Percentiles rank a stretch among this genome's conserved stretches.
These are phyloP conservation scores for Nudaria mundana DNA, from an alignment of 2,888 invertebrate species.

Conservation along the genomic window DNA sequence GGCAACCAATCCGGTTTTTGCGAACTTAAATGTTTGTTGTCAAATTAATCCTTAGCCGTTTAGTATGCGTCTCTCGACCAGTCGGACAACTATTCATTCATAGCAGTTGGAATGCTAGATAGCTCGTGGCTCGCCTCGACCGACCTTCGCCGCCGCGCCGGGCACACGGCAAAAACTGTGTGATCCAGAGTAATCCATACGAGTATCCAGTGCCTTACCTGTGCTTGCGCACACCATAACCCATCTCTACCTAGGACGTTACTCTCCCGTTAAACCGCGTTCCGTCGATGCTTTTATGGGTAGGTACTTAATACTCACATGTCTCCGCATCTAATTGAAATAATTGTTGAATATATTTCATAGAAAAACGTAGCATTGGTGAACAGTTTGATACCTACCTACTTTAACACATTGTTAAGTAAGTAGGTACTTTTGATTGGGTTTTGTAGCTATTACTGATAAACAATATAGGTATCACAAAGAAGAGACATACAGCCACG, in stretches of 20 bases:
- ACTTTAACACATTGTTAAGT: no score
- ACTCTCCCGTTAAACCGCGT: constrained; percentile 37
- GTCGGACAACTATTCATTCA: constrained; percentile 78
- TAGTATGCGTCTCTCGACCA: constrained; percentile 70
- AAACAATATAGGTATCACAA: no score
- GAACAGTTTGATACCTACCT: not conserved
- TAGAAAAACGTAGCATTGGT: constrained; percentile 4
- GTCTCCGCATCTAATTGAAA: constrained; percentile 18
- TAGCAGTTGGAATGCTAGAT: constrained; percentile 77
- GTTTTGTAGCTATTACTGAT: no score
- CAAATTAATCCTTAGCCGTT: constrained; percentile 77
- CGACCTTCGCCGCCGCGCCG: constrained; percentile 60
- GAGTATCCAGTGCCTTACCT: constrained; percentile 44
- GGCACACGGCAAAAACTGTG: constrained; percentile 49
- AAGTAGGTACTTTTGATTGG: no score
- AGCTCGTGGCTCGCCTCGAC: constrained; percentile 69
- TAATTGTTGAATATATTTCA: constrained; percentile 11
- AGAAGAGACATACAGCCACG: no score
- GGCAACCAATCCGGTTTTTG: constrained; percentile 70
- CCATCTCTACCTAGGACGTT: constrained; percentile 42
- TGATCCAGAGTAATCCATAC: constrained; percentile 51
- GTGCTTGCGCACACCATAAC: constrained; percentile 36
- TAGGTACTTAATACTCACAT: no score
- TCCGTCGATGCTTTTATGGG: no score
- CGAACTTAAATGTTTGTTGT: constrained; percentile 78